These are phyloP conservation scores for Eubucco bourcierii DNA, from an alignment of 2,113 vertebrate species.

Conservation along the genomic window DNA sequence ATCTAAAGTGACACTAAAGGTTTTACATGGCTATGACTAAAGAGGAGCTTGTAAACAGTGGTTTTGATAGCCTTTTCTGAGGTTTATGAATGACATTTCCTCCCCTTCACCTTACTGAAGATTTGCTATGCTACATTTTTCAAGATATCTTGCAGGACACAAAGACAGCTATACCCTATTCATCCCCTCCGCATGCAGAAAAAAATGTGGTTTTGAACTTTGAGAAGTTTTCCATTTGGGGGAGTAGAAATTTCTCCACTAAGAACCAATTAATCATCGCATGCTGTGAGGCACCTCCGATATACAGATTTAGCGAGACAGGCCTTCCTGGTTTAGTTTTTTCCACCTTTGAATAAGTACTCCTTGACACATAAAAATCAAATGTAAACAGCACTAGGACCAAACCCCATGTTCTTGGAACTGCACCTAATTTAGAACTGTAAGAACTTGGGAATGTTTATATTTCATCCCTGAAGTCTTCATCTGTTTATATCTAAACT, in stretches of 20 bases:
- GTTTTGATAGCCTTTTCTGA: constrained; percentile 1
- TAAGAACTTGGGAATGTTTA: constrained; percentile 72
- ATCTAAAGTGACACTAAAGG: constrained; percentile 1
- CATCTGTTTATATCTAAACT: constrained; percentile 74
- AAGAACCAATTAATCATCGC: constrained; percentile 64
- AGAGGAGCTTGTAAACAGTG: constrained; percentile 27
- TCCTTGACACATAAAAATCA: constrained; percentile 67
- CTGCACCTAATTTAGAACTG: constrained; percentile 61
- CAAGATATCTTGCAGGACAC: constrained; percentile 14
- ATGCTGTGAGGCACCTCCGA: constrained; percentile 62
- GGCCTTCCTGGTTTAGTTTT: constrained; percentile 64
- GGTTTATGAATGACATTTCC: constrained; percentile 38
- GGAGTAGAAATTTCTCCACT: constrained; percentile 50
- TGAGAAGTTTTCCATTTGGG: constrained; percentile 45
- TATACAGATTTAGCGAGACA: constrained; percentile 65
- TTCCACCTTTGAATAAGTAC: constrained; percentile 70
- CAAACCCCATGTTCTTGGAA: constrained; percentile 54
- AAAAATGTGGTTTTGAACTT: constrained; percentile 1
- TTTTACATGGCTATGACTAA: not conserved
- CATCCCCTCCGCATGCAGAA: constrained; percentile 3
- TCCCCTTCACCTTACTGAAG: not conserved
- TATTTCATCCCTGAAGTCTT: constrained; percentile 69
- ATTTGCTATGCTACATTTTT: not conserved
- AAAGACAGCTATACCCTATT: constrained; percentile 7
- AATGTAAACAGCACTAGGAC: constrained; percentile 62